phyloP scores from a whole-genome alignment of 1,140 invertebrate genomes.

The Metopolophium dirhodum region DNA sequence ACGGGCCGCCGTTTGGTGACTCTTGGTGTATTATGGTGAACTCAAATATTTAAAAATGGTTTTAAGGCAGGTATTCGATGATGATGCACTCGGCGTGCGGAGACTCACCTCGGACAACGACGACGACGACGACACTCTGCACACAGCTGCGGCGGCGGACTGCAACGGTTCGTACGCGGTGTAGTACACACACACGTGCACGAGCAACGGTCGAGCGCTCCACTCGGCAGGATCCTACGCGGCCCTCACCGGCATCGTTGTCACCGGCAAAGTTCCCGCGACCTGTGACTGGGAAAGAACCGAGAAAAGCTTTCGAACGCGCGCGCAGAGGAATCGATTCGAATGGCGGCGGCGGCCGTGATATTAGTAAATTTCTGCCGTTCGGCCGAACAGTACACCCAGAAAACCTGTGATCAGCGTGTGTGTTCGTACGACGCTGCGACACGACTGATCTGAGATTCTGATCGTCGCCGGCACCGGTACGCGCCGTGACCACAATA shows the following conservation, averaged over 20 bases:
- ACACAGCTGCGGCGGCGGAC: background rate
- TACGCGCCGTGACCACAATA: background rate
- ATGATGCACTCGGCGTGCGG: no score
- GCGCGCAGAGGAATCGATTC: background rate
- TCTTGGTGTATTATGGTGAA: background rate
- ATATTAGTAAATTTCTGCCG: no score
- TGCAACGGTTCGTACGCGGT: background rate
- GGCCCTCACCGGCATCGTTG: background rate
- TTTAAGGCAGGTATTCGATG: no score
- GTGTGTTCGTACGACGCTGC: background rate
- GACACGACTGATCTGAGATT: slow-evolving; percentile 2
- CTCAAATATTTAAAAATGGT: background rate
- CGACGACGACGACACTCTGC: background rate
- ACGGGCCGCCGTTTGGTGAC: background rate
- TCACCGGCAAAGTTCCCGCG: background rate
- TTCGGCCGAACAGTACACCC: no score
- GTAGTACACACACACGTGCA: background rate
- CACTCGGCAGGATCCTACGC: background rate
- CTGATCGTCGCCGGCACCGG: background rate
- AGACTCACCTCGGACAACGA: background rate
- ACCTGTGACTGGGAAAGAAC: background rate
- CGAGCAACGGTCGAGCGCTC: background rate
- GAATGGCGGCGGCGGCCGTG: background rate
- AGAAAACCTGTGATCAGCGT: background rate
- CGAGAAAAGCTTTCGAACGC: background rate